Evolutionary conservation across 2,888 invertebrate species (phyloP).

Genomic region (Atrina japonica): DNA sequence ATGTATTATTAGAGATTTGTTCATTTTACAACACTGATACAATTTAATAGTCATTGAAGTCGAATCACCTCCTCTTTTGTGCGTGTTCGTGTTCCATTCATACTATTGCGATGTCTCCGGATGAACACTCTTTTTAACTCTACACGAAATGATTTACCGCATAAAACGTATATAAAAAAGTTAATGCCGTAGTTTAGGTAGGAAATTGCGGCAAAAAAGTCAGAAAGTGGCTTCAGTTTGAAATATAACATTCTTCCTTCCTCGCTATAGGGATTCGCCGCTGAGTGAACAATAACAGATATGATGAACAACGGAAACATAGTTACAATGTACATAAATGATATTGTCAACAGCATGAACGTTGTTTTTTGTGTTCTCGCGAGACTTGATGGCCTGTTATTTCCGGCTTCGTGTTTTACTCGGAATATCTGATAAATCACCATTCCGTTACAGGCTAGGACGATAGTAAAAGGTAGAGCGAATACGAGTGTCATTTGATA

Average conservation of each 20-base stretch:
- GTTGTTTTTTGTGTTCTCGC: slow-evolving; percentile 64
- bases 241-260: slow-evolving; percentile 29
- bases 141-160: slow-evolving; percentile 68
- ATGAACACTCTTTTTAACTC: slow-evolving; percentile 59
- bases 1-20: too few relatives aligned
- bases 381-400: slow-evolving; percentile 26
- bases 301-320: slow-evolving; percentile 67
- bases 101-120: slow-evolving; percentile 10
- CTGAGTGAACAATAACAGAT: slow-evolving; percentile 60
- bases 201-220: slow-evolving; percentile 62
- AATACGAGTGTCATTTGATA: slow-evolving; percentile 73
- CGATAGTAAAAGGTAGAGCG: slow-evolving; percentile 69
- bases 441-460: slow-evolving; percentile 69
- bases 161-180: slow-evolving; percentile 75
- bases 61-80: slow-evolving; percentile 36
- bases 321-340: slow-evolving; percentile 69
- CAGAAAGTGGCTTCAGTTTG: slow-evolving; percentile 51
- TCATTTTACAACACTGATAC: too few relatives aligned
- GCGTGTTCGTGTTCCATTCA: slow-evolving; percentile 22
- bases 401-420: slow-evolving; percentile 32
- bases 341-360: slow-evolving; percentile 70
- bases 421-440: slow-evolving; percentile 68
- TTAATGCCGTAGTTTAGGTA: slow-evolving; percentile 71
- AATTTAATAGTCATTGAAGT: slow-evolving; percentile 17
- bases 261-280: not conserved